Base-by-base conservation (phyloP, 2,113 vertebrate species). In the Heterochromis multidens region DNA sequence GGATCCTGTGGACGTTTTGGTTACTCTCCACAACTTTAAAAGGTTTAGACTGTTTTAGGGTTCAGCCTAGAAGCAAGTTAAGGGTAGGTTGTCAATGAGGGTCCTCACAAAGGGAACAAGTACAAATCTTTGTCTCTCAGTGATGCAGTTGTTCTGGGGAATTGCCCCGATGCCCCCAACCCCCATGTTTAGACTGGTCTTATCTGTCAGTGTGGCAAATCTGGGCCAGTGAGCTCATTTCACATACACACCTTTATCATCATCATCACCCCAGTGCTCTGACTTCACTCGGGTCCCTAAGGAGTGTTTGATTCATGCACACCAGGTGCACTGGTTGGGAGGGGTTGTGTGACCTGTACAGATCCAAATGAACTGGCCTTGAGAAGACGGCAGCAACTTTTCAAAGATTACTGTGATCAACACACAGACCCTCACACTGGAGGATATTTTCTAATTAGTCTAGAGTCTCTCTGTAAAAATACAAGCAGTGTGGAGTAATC, bases 151-250 rank as follows among this genome's bases (percentile, higher is more conserved):
- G 82, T 83, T 70, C 82, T 25, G 43, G 72, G 54, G 46, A 86
- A 78, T 77, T 40, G 9, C 62, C 25, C 17, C 4, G 2, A 25
- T 65, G 56, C 35, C 72, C 56, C 65, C 65, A 49, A 21, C 43
- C 17, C n/a, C n/a, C 13, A 5, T 40, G 25, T 25, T 78, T 25
- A 78, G 16, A n/a, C 49, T 16, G 1, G 3, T 13, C 58, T 40
- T 56, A 43, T 72, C 27, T 25, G 74, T 90, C 85, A 88, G 56
- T 67, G 37, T 62, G 74, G 86, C 92, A 87, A 82, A 90, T 90
- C 16, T 84, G 84, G 84, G 49, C 46, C 78, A 37, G 29, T 91
- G 87, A 92, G 56, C 46, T 93, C 87, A 91, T 14, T 13, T 7
- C 63, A 1, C 54, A 35, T 31, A 33, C 56, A 25, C 19, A 9